Percentiles rank a stretch among this genome's conserved stretches.
Conservation (phyloP, 2,113 vertebrate species). For the Gasterosteus aculeatus region DNA sequence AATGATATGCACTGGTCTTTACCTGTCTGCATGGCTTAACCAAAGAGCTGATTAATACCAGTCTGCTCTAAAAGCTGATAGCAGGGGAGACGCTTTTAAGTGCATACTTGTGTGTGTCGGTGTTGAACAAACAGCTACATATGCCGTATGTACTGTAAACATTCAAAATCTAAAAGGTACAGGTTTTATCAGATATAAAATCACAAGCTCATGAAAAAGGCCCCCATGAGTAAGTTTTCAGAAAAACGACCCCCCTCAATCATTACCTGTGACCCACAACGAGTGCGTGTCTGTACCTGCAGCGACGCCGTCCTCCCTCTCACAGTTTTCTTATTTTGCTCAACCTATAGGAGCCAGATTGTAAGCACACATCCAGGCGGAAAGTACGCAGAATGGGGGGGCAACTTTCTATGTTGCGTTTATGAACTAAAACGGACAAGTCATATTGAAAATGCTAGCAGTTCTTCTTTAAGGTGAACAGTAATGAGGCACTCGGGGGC, state of each 20-base stretch:
- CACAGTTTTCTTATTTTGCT: not conserved
- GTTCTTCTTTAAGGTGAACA: not conserved
- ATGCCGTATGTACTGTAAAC: not conserved
- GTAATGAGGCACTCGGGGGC: not conserved
- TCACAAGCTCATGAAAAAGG: not conserved
- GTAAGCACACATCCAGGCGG: not conserved
- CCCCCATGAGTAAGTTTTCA: not conserved
- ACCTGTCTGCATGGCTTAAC: conserved; percentile 51
- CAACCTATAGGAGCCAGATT: not conserved
- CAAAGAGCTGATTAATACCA: conserved; percentile 33
- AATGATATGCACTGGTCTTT: conserved; percentile 25
- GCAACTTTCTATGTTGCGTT: too few species aligned
- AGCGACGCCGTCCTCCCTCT: not conserved
- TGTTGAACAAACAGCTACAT: conserved; percentile 8
- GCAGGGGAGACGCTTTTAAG: conserved; percentile 3
- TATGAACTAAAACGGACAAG: too few species aligned
- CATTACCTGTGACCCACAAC: too few species aligned
- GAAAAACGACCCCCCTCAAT: too few species aligned
- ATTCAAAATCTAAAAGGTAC: not conserved
- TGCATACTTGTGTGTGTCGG: conserved; percentile 3
- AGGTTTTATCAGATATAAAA: not conserved
- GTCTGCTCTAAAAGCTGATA: conserved; percentile 19
- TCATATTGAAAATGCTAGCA: too few species aligned
- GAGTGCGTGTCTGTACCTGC: too few species aligned
- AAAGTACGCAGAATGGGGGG: not conserved